Evolutionary conservation across 2,888 invertebrate species (phyloP), one percentile per base, ranked within the genome.

Genomic region (Phortica magna): DNA sequence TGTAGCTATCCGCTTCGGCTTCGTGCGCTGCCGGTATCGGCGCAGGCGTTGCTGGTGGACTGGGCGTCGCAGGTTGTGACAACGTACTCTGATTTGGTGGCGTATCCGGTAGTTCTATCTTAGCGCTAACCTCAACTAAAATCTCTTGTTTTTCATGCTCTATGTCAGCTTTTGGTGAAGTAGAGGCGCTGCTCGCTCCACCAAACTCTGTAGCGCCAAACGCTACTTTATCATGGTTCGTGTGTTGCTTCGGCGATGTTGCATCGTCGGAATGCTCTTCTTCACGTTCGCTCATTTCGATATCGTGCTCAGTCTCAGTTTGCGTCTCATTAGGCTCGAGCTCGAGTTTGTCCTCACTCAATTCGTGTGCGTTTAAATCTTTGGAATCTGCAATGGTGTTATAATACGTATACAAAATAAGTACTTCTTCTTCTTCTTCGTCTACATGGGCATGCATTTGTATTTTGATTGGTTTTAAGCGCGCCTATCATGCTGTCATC

Each of bases 361-460:
- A 81, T 78, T 90, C 90, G 79, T 87, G 88, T 76, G 89, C 84
- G 81, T 83, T 87, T 77, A 91, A 87, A 84, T 91, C 91, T 89
- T 91, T 91, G 89, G 91, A 90, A 89, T 91, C 91, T 91, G 83
- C 67, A 84, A 84, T 79, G 0, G 19, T 10, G 22, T 5, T 12
- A 14, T 17, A 68, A 39, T 43, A 68, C 70, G 74, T 78, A 76
- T 79, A 67, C 67, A 72, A 61, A 59, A 19, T 7, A 59, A 59
- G 22, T 59, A 22, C 17, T n/a, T 59, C 59, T 59, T 17, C 9
- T 3, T 14, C 22, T 59, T 59, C 9, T 3, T 14, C 22, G 17
- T 59, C 14, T 48, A 48, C 14, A 2, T 48, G 48, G 9, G 48
- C 10, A 10, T 43, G 10, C 6, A 48, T 12, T 48, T 48, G 3